phyloP scores from a whole-genome alignment of 1,140 invertebrate genomes.

The Dreissena rostriformis region DNA sequence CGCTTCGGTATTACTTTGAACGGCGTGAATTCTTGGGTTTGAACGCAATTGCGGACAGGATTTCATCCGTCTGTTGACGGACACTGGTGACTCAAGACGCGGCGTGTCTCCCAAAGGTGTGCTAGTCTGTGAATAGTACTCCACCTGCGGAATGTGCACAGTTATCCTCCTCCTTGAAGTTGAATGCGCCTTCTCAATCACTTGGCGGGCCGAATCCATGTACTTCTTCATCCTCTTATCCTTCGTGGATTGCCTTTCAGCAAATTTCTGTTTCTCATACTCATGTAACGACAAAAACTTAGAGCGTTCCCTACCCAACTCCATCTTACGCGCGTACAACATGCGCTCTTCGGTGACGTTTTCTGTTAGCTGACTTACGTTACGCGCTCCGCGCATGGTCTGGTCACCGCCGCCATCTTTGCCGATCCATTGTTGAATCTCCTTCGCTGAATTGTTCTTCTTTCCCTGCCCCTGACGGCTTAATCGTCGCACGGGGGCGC shows the following conservation, averaged over 20 bases:
- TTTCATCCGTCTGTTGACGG: no score
- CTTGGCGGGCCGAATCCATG: constrained; percentile 33
- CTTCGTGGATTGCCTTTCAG: constrained; percentile 29
- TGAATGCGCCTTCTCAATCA: constrained; percentile 26
- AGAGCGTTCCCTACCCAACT: constrained; percentile 43
- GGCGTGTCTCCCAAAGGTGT: background rate
- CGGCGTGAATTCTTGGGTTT: no score
- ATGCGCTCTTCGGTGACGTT: constrained; percentile 55
- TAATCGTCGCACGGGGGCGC: constrained; percentile 8
- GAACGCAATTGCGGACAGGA: no score
- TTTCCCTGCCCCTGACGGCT: background rate
- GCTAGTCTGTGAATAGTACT: background rate
- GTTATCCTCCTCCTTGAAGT: background rate
- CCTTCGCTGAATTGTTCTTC: constrained; percentile 30
- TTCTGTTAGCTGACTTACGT: constrained; percentile 31
- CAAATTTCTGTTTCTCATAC: constrained; percentile 52
- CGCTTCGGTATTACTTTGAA: no score
- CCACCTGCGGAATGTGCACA: constrained; percentile 27
- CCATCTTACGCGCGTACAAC: constrained; percentile 33
- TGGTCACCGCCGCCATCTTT: constrained; percentile 9
- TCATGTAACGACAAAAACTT: constrained; percentile 43
- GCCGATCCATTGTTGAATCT: constrained; percentile 32
- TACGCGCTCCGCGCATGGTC: background rate
- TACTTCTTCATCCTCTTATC: constrained; percentile 38
- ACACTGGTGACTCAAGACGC: background rate